Evolutionary conservation across 1,140 invertebrate genomes (phyloP), one percentile per base, ranked within the genome.

Genomic region (Drosophila parvula): DNA sequence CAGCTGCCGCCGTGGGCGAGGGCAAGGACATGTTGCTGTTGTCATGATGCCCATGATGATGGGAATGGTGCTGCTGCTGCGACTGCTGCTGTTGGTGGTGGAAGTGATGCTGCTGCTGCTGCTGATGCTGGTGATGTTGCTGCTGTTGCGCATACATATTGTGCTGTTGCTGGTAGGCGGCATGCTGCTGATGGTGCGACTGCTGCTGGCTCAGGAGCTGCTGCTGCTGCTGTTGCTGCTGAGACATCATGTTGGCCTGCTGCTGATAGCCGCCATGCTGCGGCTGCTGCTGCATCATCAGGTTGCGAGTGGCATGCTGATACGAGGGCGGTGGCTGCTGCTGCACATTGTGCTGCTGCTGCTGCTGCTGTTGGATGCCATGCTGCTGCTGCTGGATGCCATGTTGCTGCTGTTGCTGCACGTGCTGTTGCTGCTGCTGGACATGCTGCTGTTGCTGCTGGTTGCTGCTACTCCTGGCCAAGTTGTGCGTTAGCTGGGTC

Each of bases 11-110:
- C 36, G 88, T 90, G 32, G 88, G 96, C 51, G 96, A 96, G 1
- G 96, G 96, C 50, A 97, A 92, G 50, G 96, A 96, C 85, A 96
- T 95, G 32, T 93, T 93, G 75, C 95, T 96, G 38, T 95, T 96
- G 38, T 95, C 95, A 9, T 89, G 83, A 27, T 91, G 90, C 28
- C 94, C 95, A 8, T 85, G 83, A 28, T 90, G 90, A 27, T 90
- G 88, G 18, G 63, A 40, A 18, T 90, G 81, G n/a, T 88, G 80
- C 7, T 69, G 44, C 32, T 86, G 44, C 32, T 86, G 88, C 30
- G 69, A 70, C 36, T 86, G 84, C n/a, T 90, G 81, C 11, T 83
- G 84, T 9, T 90, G 93, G 90, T 83, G 74, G 14, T 79, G 47
- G 40, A 71, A 70, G 22, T 80, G 77, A 38, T 91, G 90, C 38